phyloP scores from a whole-genome alignment of 1,140 invertebrate genomes.

The Drosophila repletoides region DNA sequence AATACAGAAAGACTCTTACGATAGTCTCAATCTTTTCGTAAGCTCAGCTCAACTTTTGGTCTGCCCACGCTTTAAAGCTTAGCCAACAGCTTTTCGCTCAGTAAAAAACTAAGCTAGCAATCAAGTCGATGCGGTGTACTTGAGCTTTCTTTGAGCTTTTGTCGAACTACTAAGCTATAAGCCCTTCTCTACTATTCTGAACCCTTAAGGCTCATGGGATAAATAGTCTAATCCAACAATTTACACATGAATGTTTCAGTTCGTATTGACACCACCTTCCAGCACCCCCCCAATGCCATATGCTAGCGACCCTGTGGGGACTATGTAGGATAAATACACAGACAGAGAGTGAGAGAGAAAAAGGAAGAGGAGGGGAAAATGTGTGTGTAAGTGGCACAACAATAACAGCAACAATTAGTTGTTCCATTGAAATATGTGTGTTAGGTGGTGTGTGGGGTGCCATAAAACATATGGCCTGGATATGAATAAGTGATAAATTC shows the following conservation, averaged over 20 bases:
- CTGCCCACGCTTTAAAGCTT: constrained; percentile 12
- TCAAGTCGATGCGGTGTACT: constrained; percentile 9
- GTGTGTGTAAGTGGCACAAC: constrained; percentile 1
- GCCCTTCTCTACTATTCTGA: constrained; percentile 10
- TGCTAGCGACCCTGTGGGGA: neutral
- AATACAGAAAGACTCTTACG: no score
- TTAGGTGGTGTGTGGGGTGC: constrained; percentile 29
- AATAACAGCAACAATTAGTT: constrained; percentile 66
- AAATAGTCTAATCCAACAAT: constrained; percentile 44
- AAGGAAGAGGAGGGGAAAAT: neutral
- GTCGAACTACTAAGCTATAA: constrained; percentile 9
- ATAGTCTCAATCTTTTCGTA: no score
- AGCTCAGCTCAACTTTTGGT: neutral
- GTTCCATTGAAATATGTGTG: constrained; percentile 54
- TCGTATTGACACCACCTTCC: constrained; percentile 29
- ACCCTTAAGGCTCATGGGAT: constrained; percentile 8
- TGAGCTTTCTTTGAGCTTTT: constrained; percentile 18
- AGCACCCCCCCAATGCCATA: neutral
- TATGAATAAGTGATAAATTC: constrained; percentile 77
- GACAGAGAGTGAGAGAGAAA: neutral
- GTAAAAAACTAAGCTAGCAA: constrained; percentile 25
- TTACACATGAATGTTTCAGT: constrained; percentile 39
- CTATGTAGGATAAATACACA: constrained; percentile 34
- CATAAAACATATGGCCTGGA: constrained; percentile 60
- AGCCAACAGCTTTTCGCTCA: constrained; percentile 7